Evolutionary conservation across 2,797 vertebrate genomes (phyloP).

Genomic region (Glossophaga mutica): DNA sequence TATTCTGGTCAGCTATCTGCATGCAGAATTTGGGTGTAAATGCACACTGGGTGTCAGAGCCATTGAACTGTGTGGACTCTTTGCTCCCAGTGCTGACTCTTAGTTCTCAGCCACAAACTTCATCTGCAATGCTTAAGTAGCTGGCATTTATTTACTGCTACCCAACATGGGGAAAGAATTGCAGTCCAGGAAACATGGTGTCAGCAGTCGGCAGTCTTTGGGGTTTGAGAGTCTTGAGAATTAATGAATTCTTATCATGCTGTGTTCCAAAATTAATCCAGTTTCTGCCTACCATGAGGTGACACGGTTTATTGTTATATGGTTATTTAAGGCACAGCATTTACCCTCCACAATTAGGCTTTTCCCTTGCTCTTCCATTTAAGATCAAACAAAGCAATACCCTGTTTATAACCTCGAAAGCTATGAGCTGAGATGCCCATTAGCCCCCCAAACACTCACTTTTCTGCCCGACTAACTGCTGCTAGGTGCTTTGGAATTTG

Average conservation of each 20-base stretch:
- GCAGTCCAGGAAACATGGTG: background rate
- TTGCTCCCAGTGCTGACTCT: background rate
- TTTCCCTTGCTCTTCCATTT: constrained; percentile 46
- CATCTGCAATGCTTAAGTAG: background rate
- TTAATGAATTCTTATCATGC: constrained; percentile 41
- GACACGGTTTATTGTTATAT: constrained; percentile 26
- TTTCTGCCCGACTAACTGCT: background rate
- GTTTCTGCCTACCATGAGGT: constrained; percentile 47
- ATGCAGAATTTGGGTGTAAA: background rate
- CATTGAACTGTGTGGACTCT: background rate
- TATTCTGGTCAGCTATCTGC: background rate
- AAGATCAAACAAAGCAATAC: constrained; percentile 48
- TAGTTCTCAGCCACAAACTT: background rate
- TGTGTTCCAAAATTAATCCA: constrained; percentile 63
- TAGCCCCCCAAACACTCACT: background rate
- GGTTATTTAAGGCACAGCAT: constrained; percentile 60
- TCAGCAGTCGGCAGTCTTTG: constrained; percentile 43
- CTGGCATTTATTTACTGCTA: constrained; percentile 9
- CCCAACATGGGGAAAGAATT: background rate
- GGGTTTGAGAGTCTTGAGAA: background rate
- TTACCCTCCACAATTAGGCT: constrained; percentile 50
- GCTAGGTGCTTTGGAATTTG: constrained; percentile 15
- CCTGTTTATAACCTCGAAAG: constrained; percentile 40
- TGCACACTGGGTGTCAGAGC: background rate
- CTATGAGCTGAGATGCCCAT: background rate